Percentiles rank a stretch among this genome's conserved stretches.
These are phyloP conservation scores for Callitettix versicolor DNA, from an alignment of 1,140 invertebrate species.

Conservation along the genomic window DNA sequence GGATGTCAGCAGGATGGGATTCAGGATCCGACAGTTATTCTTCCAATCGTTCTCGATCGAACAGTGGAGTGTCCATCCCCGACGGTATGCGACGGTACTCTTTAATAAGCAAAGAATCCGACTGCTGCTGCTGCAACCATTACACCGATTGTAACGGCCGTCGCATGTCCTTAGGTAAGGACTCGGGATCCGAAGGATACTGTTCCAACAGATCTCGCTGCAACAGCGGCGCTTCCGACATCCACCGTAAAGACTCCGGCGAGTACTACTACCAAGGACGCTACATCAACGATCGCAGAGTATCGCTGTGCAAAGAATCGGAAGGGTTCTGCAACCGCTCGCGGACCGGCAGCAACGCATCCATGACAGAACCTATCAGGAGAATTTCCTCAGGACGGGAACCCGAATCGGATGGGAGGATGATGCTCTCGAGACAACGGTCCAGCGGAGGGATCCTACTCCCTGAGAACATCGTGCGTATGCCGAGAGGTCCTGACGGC, in stretches of 20 bases:
- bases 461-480: slow-evolving; percentile 55
- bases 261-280: slow-evolving; percentile 17
- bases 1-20: slow-evolving; percentile 34
- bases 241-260: slow-evolving; percentile 16
- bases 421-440: slow-evolving; percentile 11
- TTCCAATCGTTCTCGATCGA: slow-evolving; percentile 35
- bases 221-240: slow-evolving; percentile 34
- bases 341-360: slow-evolving; percentile 19
- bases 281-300: not conserved
- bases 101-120: slow-evolving; percentile 30
- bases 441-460: slow-evolving; percentile 6
- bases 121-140: slow-evolving; percentile 21
- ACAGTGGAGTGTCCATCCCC: slow-evolving; percentile 31
- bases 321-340: slow-evolving; percentile 12
- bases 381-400: slow-evolving; percentile 2
- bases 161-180: slow-evolving; percentile 23
- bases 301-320: slow-evolving; percentile 11
- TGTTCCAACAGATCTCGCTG: slow-evolving; percentile 37
- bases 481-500: slow-evolving; percentile 74
- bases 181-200: slow-evolving; percentile 34
- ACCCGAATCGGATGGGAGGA: not conserved
- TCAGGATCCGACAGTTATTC: slow-evolving; percentile 35
- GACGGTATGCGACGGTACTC: slow-evolving; percentile 30
- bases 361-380: not conserved
- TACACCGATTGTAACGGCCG: slow-evolving; percentile 31